These are phyloP conservation scores for Eulemur coronatus DNA, from an alignment of 2,797 vertebrate genomes.

Conservation along the genomic window DNA sequence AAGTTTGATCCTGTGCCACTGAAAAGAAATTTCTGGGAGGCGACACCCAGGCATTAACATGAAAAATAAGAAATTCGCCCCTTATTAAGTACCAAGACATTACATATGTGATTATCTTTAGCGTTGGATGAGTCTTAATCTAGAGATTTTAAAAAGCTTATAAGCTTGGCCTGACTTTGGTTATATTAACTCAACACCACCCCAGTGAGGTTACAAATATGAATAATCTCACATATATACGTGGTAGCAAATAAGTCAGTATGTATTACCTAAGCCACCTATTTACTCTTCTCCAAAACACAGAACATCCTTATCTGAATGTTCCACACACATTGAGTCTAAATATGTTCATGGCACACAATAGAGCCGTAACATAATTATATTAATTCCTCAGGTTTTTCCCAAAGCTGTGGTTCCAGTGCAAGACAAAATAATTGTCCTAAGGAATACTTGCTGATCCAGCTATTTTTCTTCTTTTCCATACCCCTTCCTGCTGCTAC, in stretches of 20 bases:
- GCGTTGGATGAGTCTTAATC: neutral
- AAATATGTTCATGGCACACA: neutral
- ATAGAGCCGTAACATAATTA: neutral
- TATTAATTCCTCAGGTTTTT: neutral
- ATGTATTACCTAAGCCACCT: neutral
- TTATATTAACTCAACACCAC: neutral
- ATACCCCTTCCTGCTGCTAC: accelerated
- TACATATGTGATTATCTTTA: neutral
- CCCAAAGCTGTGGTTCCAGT: neutral
- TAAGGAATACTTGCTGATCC: neutral
- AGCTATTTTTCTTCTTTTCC: neutral
- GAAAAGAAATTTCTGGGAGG: neutral
- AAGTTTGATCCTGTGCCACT: neutral
- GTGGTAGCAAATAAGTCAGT: neutral
- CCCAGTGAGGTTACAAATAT: neutral
- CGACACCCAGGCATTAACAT: neutral
- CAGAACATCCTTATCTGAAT: neutral
- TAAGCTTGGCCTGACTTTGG: neutral
- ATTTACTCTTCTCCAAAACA: neutral
- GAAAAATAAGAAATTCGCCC: neutral
- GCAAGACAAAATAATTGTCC: neutral
- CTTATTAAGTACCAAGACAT: neutral
- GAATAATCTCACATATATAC: neutral
- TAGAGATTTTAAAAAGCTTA: neutral
- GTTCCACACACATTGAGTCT: neutral